A percentile compares a stretch with the other conserved stretches of the same genome.
Evolutionary conservation across 2,888 invertebrate genomes (phyloP).

Genomic region (Merodon equestris): DNA sequence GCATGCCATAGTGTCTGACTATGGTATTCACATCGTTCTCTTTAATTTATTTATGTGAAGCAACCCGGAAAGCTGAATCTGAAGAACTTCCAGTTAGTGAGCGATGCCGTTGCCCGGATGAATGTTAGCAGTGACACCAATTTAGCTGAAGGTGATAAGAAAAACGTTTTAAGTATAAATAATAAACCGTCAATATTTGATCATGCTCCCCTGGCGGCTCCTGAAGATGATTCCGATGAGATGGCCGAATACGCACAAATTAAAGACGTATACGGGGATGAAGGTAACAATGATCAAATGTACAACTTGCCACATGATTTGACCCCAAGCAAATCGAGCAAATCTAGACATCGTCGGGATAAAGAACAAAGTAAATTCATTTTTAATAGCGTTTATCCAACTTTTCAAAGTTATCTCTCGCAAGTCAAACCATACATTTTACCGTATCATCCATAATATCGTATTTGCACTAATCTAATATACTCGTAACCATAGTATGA

Average conservation of each 20-base stretch:
- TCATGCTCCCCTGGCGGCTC: slow-evolving; percentile 87
- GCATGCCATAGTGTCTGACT: too few relatives aligned
- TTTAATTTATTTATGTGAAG: slow-evolving; percentile 79
- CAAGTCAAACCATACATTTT: slow-evolving; percentile 43
- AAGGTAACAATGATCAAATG: slow-evolving; percentile 80
- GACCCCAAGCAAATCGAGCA: slow-evolving; percentile 81
- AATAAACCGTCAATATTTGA: slow-evolving; percentile 79
- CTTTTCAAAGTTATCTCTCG: slow-evolving; percentile 36
- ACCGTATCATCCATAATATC: slow-evolving; percentile 32
- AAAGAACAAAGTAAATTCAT: slow-evolving; percentile 82
- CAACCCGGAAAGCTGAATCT: slow-evolving; percentile 94
- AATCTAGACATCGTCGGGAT: slow-evolving; percentile 82
- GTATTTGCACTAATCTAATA: slow-evolving; percentile 60
- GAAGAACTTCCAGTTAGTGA: slow-evolving; percentile 93
- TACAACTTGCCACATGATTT: slow-evolving; percentile 85
- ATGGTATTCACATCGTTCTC: too few relatives aligned
- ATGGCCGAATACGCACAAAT: slow-evolving; percentile 87
- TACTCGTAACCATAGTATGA: slow-evolving; percentile 41
- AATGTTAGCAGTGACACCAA: slow-evolving; percentile 82
- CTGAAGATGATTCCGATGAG: slow-evolving; percentile 85
- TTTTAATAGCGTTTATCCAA: slow-evolving; percentile 60
- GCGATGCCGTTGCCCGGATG: slow-evolving; percentile 89
- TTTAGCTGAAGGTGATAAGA: slow-evolving; percentile 76
- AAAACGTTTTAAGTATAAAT: slow-evolving; percentile 72
- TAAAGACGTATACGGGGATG: slow-evolving; percentile 82